Percentiles rank a stretch among this genome's conserved stretches.
Evolutionary conservation across 2,888 invertebrate species (phyloP).

Genomic region (Xylocampa areola): DNA sequence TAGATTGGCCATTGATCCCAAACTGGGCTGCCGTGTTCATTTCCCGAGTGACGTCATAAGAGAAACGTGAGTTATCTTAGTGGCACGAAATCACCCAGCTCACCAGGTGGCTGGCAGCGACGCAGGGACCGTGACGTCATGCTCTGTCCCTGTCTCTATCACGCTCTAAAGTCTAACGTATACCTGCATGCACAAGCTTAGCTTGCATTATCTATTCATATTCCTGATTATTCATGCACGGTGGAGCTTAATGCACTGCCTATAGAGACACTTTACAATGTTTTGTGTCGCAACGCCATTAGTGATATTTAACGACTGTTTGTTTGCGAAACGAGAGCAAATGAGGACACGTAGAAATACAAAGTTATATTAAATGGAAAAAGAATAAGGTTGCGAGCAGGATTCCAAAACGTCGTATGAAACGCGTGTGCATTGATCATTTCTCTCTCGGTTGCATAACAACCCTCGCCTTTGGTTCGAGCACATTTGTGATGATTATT

Average conservation of each 20-base stretch:
- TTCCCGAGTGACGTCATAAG: conserved; percentile 88
- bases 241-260: conserved; percentile 34
- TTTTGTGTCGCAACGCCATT: conserved; percentile 39
- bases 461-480: too few relatives aligned
- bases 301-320: conserved; percentile 28
- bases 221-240: conserved; percentile 42
- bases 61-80: conserved; percentile 86
- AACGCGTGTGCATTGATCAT: too few relatives aligned
- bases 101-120: conserved; percentile 67
- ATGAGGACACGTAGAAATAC: conserved; percentile 9
- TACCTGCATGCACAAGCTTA: conserved; percentile 34
- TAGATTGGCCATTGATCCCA: conserved; percentile 89
- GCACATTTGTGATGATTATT: too few relatives aligned
- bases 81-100: conserved; percentile 51
- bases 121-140: conserved; percentile 73
- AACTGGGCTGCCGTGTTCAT: conserved; percentile 88
- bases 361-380: too few relatives aligned
- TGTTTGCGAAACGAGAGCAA: conserved; percentile 26
- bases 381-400: too few relatives aligned
- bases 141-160: conserved; percentile 57
- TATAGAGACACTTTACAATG: conserved; percentile 25
- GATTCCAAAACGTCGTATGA: too few relatives aligned
- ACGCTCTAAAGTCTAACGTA: conserved; percentile 30
- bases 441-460: too few relatives aligned
- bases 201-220: conserved; percentile 49